Evolutionary conservation across 2,888 invertebrate species (phyloP), one percentile per base, ranked within the genome.

Genomic region (Conistra vaccinii): DNA sequence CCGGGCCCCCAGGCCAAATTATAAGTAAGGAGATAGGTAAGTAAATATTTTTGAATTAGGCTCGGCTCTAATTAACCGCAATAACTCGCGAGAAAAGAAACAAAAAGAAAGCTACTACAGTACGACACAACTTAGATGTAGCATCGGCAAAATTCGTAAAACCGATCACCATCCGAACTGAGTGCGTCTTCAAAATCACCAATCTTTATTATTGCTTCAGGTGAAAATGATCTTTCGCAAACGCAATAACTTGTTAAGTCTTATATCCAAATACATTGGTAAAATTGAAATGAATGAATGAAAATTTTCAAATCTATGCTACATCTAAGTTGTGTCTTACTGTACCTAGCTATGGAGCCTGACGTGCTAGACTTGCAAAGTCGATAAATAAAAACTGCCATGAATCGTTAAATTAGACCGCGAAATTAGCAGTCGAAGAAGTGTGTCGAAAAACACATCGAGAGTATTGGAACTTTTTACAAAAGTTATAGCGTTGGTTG

Each of bases 371-470:
- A 57, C 58, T 57, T 57, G n/a, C 17, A 20, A 10, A 29, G 14
- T 57, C n/a, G 3, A 66, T 58, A 32, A 55, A 57, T 57, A 32
- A 57, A 55, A 32, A 66, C n/a, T n/a, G 32, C 1, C n/a, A n/a
- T n/a, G 32, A 58, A 6, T 58, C 32, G 32, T 57, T 66, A 90
- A 92, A 88, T 87, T 80, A 84, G 89, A 90, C 87, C 88, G 87
- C 86, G 80, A 88, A 91, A 91, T 92, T 90, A 91, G 87, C 89
- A 88, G 85, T 84, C 73, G 48, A 76, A 80, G 81, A 79, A 82
- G 85, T 66, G 32, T 55, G 57, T 66, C 65, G 32, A 53, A n/a
- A 66, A n/a, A n/a, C 32, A 65, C 29, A 29, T 32, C n/a, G 10
- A 32, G 29, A 32, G 9, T 48, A 65, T 23, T 32, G n/a, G 65